Evolutionary conservation across 2,888 invertebrate genomes (phyloP).

Genomic region (Coelinius sp.): DNA sequence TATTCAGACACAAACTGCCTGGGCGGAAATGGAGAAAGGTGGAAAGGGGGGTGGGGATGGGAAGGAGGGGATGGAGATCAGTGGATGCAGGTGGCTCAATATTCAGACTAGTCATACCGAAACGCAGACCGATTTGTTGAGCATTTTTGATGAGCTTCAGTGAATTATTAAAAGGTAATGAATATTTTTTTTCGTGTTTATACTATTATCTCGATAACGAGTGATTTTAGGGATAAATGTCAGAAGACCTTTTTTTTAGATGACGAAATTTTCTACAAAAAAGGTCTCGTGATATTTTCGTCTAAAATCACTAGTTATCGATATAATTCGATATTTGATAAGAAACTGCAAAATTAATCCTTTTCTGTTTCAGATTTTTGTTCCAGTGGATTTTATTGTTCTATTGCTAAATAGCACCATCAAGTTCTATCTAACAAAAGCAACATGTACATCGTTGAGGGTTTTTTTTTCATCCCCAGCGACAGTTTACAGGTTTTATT

Average conservation of each 20-base stretch:
- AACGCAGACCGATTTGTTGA: conserved; percentile 73
- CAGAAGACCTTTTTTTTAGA: no score
- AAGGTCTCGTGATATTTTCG: no score
- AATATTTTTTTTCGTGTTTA: background rate
- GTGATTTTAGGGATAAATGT: no score
- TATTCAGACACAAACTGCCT: conserved; percentile 78
- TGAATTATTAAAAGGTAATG: conserved; percentile 31
- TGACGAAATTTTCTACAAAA: no score
- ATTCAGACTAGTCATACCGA: conserved; percentile 72
- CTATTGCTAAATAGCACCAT: conserved; percentile 19
- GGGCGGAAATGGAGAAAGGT: conserved; percentile 73
- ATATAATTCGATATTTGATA: no score
- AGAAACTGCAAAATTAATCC: no score
- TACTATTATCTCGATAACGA: no score
- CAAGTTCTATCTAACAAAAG: conserved; percentile 8
- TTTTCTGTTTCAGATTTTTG: no score
- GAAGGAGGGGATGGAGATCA: conserved; percentile 47
- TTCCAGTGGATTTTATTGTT: background rate
- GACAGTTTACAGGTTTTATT: conserved; percentile 20
- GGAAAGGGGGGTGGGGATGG: conserved; percentile 56
- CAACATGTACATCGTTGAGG: background rate
- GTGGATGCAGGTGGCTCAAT: conserved; percentile 58
- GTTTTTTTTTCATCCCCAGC: background rate
- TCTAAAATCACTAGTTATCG: no score
- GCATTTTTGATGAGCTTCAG: conserved; percentile 63